These are phyloP conservation scores for Stigmatopora nigra DNA, from an alignment of 2,113 vertebrate species.

Conservation along the genomic window DNA sequence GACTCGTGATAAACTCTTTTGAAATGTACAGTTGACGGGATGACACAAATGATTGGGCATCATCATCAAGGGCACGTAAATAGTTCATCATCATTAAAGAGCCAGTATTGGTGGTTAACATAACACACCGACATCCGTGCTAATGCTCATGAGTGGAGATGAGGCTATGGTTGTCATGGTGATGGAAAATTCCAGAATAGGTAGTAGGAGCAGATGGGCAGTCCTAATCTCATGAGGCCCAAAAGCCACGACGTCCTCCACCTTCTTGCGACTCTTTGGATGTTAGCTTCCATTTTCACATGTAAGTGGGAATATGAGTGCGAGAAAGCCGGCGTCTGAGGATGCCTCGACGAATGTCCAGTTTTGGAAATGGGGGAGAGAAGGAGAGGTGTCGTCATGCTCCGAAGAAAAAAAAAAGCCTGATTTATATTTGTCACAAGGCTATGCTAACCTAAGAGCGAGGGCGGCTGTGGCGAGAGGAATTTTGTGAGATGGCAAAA, in stretches of 20 bases:
- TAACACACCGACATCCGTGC: background rate
- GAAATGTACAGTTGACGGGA: too few species aligned
- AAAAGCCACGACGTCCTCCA: conserved; percentile 18
- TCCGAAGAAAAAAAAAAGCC: conserved; percentile 23
- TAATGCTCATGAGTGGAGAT: background rate
- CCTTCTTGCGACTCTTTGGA: conserved; percentile 17
- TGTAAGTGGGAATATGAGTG: conserved; percentile 13
- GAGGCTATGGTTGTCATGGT: conserved; percentile 1
- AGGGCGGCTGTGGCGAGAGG: conserved; percentile 31
- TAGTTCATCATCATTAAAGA: too few species aligned
- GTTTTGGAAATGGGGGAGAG: background rate
- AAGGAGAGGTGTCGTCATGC: conserved; percentile 23
- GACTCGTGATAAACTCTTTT: too few species aligned
- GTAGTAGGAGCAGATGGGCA: conserved; percentile 1
- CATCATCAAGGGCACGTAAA: too few species aligned
- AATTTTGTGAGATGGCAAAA: conserved; percentile 48
- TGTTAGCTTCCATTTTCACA: conserved; percentile 37
- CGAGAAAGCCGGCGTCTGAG: conserved; percentile 7
- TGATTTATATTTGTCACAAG: conserved; percentile 60
- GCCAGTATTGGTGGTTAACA: background rate
- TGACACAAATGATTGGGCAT: too few species aligned
- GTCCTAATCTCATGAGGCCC: conserved; percentile 13
- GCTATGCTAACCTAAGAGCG: conserved; percentile 49
- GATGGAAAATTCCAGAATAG: conserved; percentile 20
- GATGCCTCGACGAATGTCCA: background rate